Evolutionary conservation across 2,113 vertebrate genomes (phyloP), one percentile per base, ranked within the genome.

Genomic region (Isurus oxyrinchus): DNA sequence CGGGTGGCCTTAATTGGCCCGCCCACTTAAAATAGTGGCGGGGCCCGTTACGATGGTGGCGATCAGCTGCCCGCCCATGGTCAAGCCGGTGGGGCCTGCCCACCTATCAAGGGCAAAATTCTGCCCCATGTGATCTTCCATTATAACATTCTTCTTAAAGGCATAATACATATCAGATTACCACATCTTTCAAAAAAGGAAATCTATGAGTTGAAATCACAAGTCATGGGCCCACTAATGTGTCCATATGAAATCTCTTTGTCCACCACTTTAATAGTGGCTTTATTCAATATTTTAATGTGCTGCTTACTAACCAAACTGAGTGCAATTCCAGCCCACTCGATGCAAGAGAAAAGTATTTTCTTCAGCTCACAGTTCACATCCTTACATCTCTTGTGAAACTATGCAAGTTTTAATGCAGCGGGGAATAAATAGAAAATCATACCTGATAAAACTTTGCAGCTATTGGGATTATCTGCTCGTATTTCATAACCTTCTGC

Each of bases 401-500:
- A 25, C 31, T 53, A 21, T 6, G 31, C 21, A 69, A 66, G 8
- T 40, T 95, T 76, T 72, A 95, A 72, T 69, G 40, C 61, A 44
- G 67, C 5, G n/a, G 44, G 44, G 40, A 72, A 72, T 95, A 95
- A 95, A 95, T 72, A 94, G 59, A 95, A 96, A 96, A 59, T 1
- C 3, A 96, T 98, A 99, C 99, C 99, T 98, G 99, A 99, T 96
- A 99, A 97, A 94, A 99, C 98, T 97, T 98, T 99, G 98, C 99
- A 99, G 97, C 98, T 98, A 96, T 99, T 98, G 40, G 97, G 98
- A 96, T 98, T 99, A 97, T 98, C 98, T 97, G 98, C 98, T 96
- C 98, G 98, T 97, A 98, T 97, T 98, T 99, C 98, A 96, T 99
- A 99, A 55, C 99, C 99, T 8, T 99, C 98, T 97, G 98, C 98